Evolutionary conservation across 2,888 invertebrate species (phyloP).

Genomic region (Pammene aurita): DNA sequence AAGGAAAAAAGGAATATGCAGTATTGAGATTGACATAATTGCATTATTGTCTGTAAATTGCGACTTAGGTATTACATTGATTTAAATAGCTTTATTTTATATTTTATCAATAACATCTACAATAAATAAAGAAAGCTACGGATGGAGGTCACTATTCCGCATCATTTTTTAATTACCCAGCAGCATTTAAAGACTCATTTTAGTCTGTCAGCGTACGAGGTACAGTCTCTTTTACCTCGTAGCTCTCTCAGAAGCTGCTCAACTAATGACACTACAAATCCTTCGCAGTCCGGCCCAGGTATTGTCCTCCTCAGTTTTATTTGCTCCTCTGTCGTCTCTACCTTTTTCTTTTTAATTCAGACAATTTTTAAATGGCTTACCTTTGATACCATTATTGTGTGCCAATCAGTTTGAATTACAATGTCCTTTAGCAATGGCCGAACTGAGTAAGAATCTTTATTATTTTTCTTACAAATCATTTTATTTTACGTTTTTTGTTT

Average conservation of each 20-base stretch:
- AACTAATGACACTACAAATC: conserved; percentile 81
- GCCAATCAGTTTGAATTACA: conserved; percentile 83
- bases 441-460: conserved; percentile 74
- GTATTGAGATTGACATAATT: not conserved
- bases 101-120: conserved; percentile 41
- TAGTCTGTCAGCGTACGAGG: conserved; percentile 30
- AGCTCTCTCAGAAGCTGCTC: conserved; percentile 48
- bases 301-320: conserved; percentile 76
- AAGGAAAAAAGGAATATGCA: not conserved
- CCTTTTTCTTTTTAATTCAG: conserved; percentile 78
- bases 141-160: conserved; percentile 64
- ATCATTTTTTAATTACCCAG: conserved; percentile 66
- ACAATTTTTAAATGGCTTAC: conserved; percentile 82
- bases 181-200: conserved; percentile 19
- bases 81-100: conserved; percentile 6
- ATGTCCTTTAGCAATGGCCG: conserved; percentile 79
- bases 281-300: conserved; percentile 71
- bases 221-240: conserved; percentile 40
- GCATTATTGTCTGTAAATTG: not conserved
- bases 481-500: conserved; percentile 72
- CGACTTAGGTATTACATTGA: not conserved
- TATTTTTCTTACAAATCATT: conserved; percentile 76
- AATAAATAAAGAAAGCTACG: conserved; percentile 58
- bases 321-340: conserved; percentile 71
- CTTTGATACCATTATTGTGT: conserved; percentile 83